Percentiles rank a stretch among this genome's conserved stretches.
Conservation (phyloP, 2,888 invertebrate species). For the Gastrophysa polygoni region DNA sequence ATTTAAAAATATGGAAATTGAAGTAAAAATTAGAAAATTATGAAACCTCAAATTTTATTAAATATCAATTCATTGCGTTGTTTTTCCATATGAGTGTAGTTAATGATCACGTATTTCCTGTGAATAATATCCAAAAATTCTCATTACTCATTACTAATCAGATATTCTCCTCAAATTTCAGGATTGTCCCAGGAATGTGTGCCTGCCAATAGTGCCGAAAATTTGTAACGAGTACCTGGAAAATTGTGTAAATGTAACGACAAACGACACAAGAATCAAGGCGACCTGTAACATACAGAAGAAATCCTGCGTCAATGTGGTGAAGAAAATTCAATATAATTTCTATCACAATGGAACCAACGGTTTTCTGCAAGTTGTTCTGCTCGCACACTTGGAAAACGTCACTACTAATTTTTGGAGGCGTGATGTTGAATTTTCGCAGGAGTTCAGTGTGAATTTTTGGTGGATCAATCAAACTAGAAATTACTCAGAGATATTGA, state of each 20-base stretch:
- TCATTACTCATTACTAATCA: no score
- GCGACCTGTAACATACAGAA: slow-evolving; percentile 36
- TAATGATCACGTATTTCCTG: no score
- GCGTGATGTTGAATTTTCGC: slow-evolving; percentile 32
- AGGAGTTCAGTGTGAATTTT: slow-evolving; percentile 50
- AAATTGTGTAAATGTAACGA: slow-evolving; percentile 43
- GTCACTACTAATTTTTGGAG: slow-evolving; percentile 39
- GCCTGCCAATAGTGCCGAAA: slow-evolving; percentile 48
- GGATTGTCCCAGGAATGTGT: slow-evolving; percentile 53
- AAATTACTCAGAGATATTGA: slow-evolving; percentile 55
- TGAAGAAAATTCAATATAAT: slow-evolving; percentile 50
- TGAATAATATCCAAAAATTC: no score
- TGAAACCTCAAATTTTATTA: no score
- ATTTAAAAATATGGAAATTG: no score
- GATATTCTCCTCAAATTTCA: slow-evolving; percentile 34
- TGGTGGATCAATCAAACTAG: slow-evolving; percentile 49
- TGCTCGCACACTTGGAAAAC: slow-evolving; percentile 47
- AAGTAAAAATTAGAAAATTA: no score
- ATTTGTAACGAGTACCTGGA: slow-evolving; percentile 48
- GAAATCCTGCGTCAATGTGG: slow-evolving; percentile 49
- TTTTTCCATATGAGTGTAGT: no score
- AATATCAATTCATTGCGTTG: no score
- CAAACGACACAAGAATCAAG: slow-evolving; percentile 35
- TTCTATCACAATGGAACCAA: slow-evolving; percentile 58
- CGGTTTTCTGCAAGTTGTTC: slow-evolving; percentile 55